phyloP scores from a whole-genome alignment of 1,140 invertebrate genomes.

The Ganaspis sp. region DNA sequence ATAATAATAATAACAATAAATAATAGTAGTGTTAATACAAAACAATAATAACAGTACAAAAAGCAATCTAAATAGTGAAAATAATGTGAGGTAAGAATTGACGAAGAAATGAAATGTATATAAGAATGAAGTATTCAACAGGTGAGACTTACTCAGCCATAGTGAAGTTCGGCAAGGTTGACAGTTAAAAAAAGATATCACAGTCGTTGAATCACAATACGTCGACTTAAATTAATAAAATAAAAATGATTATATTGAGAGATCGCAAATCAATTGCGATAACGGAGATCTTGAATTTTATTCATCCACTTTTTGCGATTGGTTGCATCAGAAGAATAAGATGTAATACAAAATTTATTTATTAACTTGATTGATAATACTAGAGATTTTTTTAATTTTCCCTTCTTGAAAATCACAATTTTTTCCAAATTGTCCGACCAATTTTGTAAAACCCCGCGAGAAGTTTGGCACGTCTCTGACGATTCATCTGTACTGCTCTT shows the following conservation, averaged over 20 bases:
- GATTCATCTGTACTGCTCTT: conserved; percentile 51
- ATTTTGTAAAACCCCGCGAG: conserved; percentile 62
- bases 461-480: conserved; percentile 52
- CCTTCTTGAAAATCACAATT: conserved; percentile 40
- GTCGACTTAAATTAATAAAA: conserved; percentile 8
- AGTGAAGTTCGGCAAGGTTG: conserved; percentile 19
- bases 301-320: too few relatives aligned
- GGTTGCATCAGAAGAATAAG: too few relatives aligned
- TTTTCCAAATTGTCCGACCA: conserved; percentile 59
- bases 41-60: too few relatives aligned
- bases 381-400: background rate
- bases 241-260: background rate
- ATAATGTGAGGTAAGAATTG: too few relatives aligned
- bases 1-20: too few relatives aligned
- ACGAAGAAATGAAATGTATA: too few relatives aligned
- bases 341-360: too few relatives aligned
- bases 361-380: background rate
- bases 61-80: too few relatives aligned
- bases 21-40: too few relatives aligned
- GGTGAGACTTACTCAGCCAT: conserved; percentile 58
- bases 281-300: too few relatives aligned
- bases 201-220: conserved; percentile 57
- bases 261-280: background rate
- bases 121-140: background rate
- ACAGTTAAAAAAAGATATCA: conserved; percentile 50